These are phyloP conservation scores for Aepyceros melampus DNA, from an alignment of 2,113 vertebrate species.

Conservation along the genomic window DNA sequence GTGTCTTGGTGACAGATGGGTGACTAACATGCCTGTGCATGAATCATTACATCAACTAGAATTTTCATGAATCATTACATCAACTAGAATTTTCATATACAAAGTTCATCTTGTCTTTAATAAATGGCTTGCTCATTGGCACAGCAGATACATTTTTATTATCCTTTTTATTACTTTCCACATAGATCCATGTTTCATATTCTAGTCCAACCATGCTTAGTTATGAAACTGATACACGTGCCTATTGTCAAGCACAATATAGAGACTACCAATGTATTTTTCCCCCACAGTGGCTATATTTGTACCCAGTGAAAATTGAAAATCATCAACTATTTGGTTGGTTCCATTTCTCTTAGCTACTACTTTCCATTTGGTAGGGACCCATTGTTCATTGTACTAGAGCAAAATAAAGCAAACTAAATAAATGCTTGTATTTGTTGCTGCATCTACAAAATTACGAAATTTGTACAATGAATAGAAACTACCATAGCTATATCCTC, in stretches of 20 bases:
- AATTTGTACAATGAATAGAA: neutral
- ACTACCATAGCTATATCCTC: neutral
- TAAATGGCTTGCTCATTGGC: neutral
- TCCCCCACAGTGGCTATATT: neutral
- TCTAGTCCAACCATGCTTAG: neutral
- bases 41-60: constrained; percentile 42
- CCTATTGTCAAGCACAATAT: neutral
- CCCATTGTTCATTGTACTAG: neutral
- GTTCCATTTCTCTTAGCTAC: neutral
- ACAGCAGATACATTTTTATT: constrained; percentile 2
- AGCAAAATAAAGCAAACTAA: neutral
- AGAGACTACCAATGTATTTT: neutral
- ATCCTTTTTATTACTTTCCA: constrained; percentile 40
- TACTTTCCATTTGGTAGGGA: neutral
- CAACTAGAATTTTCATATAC: constrained; percentile 35
- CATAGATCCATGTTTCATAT: neutral
- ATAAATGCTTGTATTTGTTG: neutral
- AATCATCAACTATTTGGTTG: constrained; percentile 20
- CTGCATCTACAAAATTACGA: neutral
- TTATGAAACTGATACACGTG: neutral
- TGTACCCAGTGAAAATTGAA: neutral
- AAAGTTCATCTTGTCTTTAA: constrained; percentile 29
- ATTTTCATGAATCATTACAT: constrained; percentile 50
- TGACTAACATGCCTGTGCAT: neutral
- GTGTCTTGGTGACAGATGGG: neutral